Evolutionary conservation across 2,797 vertebrate species (phyloP).

Genomic region (Leptodactylus fallax): DNA sequence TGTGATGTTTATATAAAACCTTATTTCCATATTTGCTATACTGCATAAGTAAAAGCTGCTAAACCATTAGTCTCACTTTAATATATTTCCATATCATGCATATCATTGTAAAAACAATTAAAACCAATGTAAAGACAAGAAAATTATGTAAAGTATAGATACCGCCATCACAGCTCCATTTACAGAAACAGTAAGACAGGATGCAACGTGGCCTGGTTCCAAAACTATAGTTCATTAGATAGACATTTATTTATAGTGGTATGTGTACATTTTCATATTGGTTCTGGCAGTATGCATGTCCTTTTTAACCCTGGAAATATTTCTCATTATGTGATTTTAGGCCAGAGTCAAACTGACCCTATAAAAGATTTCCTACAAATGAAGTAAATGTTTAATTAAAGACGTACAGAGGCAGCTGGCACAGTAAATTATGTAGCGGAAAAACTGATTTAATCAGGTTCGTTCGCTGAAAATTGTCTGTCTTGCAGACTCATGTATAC

Average conservation of each 20-base stretch:
- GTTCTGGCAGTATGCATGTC: background rate
- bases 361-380: slow-evolving; percentile 27
- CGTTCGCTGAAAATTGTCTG: slow-evolving; percentile 47
- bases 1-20: too few species aligned
- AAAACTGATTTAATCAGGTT: slow-evolving; percentile 61
- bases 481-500: slow-evolving; percentile 50
- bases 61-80: too few species aligned
- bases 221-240: background rate
- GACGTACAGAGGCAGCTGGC: slow-evolving; percentile 54
- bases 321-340: background rate
- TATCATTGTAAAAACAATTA: too few species aligned
- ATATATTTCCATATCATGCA: too few species aligned
- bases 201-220: background rate
- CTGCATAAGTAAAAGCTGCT: too few species aligned
- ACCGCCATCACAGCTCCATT: background rate
- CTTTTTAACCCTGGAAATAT: background rate
- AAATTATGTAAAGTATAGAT: too few species aligned
- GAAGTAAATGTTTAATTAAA: slow-evolving; percentile 57
- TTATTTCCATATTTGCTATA: too few species aligned
- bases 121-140: too few species aligned
- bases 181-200: background rate
- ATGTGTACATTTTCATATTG: background rate
- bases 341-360: background rate
- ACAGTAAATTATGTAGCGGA: slow-evolving; percentile 57
- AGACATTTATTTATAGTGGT: background rate